Evolutionary conservation across 2,113 vertebrate genomes (phyloP), one percentile per base, ranked within the genome.

Genomic region (Oreotrochilus melanogaster): DNA sequence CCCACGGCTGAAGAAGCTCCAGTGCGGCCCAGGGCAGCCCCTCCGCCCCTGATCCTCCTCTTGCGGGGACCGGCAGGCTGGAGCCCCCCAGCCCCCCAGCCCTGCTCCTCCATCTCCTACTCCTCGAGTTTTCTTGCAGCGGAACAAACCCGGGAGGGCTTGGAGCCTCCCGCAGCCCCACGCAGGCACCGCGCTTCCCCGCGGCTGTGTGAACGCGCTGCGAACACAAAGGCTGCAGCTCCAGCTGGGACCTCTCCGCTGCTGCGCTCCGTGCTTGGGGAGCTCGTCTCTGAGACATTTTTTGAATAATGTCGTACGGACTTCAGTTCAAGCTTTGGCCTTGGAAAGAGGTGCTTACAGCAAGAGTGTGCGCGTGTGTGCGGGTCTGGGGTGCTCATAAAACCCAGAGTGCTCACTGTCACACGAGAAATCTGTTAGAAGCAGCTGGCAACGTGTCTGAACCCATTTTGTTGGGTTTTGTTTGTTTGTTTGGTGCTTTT

Each of bases 151-250:
- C 25, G 0, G 64, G 10, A 1, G 48, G 37, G 48, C 21, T 48
- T 23, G 48, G 10, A 48, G 48, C 48, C 21, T 48, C 48, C 18
- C 22, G 19, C 22, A 21, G 48, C 48, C 21, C 48, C 48, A 23
- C 45, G 45, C 45, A 47, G 45, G 9, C 45, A 21, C 18, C 45
- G 42, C 61, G 12, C 21, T 47, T 5, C 62, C 51, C 48, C 23
- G 10, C 2, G 47, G n/a, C n/a, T 4, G 1, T 1, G 70, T 4
- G 17, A 47, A 30, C 25, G 2, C 4, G 3, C 24, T 7, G 9
- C 1, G 45, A 4, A 3, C 1, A 43, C 18, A 5, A 31, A 3
- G 23, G 0, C 28, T 2, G 50, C 2, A 1, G 28, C 64, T 14
- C 42, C 48, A 12, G 56, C 73, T 7, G 33, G 8, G 28, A 39